These are phyloP conservation scores for Philantomba maxwellii DNA, from an alignment of 2,113 vertebrate species.

Conservation along the genomic window DNA sequence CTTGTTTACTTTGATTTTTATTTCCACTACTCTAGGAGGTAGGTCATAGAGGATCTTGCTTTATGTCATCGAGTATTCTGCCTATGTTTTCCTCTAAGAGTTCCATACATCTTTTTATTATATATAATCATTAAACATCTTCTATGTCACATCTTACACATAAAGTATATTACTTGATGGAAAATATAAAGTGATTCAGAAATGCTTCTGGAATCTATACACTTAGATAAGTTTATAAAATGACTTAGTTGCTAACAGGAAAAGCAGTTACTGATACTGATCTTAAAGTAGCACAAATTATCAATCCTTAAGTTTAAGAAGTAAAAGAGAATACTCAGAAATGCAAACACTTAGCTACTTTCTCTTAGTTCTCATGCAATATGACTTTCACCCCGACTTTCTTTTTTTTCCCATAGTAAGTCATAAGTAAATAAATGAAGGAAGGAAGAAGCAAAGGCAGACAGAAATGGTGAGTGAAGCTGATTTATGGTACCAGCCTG, in stretches of 20 bases:
- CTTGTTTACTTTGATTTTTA: not conserved
- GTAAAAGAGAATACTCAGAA: not conserved
- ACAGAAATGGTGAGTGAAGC: not conserved
- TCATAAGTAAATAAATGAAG: not conserved
- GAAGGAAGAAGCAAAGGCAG: not conserved
- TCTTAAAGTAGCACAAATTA: not conserved
- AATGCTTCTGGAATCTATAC: not conserved
- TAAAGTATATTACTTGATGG: not conserved
- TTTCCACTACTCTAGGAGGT: not conserved
- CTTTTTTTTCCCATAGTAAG: not conserved
- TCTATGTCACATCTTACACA: not conserved
- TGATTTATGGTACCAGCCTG: not conserved
- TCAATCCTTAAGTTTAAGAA: not conserved
- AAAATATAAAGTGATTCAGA: constrained; percentile 26
- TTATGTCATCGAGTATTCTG: not conserved
- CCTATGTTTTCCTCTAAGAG: not conserved
- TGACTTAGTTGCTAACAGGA: not conserved
- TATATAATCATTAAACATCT: not conserved
- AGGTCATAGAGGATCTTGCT: not conserved
- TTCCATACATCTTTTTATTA: not conserved
- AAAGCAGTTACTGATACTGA: not conserved
- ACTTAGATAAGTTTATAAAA: constrained; percentile 12
- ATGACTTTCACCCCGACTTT: not conserved
- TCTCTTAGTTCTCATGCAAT: not conserved
- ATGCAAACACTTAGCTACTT: not conserved